phyloP scores from a whole-genome alignment of 1,140 invertebrate species.

The Linepithema humile region DNA sequence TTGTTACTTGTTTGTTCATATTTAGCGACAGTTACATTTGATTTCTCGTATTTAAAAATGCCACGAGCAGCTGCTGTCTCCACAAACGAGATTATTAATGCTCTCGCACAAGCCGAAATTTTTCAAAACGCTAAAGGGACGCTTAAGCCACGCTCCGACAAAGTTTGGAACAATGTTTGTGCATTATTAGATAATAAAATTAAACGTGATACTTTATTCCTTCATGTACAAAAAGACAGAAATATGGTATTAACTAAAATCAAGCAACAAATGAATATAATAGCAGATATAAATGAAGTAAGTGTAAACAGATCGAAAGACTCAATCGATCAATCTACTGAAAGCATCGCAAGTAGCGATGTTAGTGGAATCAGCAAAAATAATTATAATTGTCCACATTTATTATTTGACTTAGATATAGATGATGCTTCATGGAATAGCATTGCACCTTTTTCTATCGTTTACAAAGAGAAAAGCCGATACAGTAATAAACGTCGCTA shows the following conservation, averaged over 20 bases:
- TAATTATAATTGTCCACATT: constrained; percentile 29
- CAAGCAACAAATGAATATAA: not conserved
- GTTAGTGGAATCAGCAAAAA: constrained; percentile 5
- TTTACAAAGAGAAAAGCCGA: not conserved
- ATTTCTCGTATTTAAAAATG: no score
- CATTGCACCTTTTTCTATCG: not conserved
- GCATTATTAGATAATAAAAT: no score
- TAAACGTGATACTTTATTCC: no score
- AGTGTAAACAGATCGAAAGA: constrained; percentile 11
- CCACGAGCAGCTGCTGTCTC: no score
- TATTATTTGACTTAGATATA: constrained; percentile 12
- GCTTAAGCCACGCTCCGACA: no score
- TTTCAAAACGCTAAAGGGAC: no score
- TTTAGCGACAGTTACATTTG: no score
- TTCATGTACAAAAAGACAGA: no score
- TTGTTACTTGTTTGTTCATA: no score
- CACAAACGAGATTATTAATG: no score
- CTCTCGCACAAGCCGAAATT: no score
- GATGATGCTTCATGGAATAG: constrained; percentile 26
- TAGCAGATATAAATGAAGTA: not conserved
- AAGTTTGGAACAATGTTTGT: no score
- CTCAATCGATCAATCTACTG: constrained; percentile 9
- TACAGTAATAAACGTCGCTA: not conserved
- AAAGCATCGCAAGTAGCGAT: constrained; percentile 17
- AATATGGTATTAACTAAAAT: not conserved